Percentiles rank a stretch among this genome's conserved stretches.
Evolutionary conservation across 2,113 vertebrate genomes (phyloP).

Genomic region (Pteropus alecto): DNA sequence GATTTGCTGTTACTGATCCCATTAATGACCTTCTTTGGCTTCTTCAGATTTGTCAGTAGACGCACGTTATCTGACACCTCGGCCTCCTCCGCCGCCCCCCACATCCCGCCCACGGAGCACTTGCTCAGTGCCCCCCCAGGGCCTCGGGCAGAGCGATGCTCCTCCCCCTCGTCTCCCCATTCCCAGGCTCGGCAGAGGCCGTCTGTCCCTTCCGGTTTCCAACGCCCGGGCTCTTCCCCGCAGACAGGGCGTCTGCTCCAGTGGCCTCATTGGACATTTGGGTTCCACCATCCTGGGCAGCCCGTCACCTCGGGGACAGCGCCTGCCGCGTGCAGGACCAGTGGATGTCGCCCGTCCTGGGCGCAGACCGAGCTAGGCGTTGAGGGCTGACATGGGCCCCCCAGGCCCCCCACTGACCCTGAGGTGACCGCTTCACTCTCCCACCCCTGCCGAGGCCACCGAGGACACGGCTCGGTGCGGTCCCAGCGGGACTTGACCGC

Average conservation of each 20-base stretch:
- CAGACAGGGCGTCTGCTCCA: rapidly evolving
- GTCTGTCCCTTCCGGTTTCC: too few species aligned
- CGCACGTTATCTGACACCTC: rapidly evolving
- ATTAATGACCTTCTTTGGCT: neutral
- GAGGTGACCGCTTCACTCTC: neutral
- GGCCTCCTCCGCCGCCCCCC: rapidly evolving
- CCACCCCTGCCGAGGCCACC: neutral
- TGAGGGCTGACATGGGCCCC: neutral
- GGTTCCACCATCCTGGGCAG: rapidly evolving
- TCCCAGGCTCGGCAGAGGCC: rapidly evolving
- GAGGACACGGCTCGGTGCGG: neutral
- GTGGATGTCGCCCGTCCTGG: slow-evolving; percentile 43
- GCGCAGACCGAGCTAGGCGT: neutral
- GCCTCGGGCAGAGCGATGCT: too few species aligned
- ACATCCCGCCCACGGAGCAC: too few species aligned
- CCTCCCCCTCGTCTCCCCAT: rapidly evolving
- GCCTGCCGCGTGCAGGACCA: slow-evolving; percentile 9
- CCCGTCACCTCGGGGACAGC: slow-evolving; percentile 25
- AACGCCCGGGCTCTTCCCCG: rapidly evolving
- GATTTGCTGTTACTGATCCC: neutral
- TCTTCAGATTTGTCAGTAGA: neutral
- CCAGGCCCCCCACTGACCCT: neutral
- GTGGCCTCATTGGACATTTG: rapidly evolving
- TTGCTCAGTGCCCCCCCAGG: too few species aligned
- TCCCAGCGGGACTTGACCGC: rapidly evolving